Base-by-base conservation (phyloP, 2,113 vertebrate species). In the Mungos mungo region DNA sequence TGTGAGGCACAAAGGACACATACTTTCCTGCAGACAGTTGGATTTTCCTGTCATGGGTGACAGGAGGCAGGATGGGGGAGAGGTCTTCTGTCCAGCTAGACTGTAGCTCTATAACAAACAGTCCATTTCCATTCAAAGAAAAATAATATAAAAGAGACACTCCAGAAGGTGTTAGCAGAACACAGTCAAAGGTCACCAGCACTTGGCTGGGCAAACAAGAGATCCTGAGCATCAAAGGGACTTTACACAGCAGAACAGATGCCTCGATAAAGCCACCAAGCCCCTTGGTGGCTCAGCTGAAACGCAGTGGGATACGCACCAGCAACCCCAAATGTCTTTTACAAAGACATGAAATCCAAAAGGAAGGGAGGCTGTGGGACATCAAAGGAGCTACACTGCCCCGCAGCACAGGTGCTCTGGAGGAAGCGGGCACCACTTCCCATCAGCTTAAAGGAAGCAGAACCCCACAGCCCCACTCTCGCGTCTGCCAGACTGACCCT, bases 401-500 rank as follows among this genome's bases (percentile, higher is more conserved):
- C n/a, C 19, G 7, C 3, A 45, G 41, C n/a, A 88, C n/a, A 88
- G 5, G 45, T 31, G 38, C 71, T 95, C 45, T 12, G 82, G 88
- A 95, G 84, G 79, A 90, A 92, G 12, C 13, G 47, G 0, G 19
- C 1, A 0, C 25, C 8, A 45, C 23, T 45, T 54, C 72, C 38
- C 10, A 1, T 33, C 60, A 15, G 5, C 25, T 41, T 66, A 88
- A 94, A 33, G 79, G 79, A 72, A 96, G 50, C 71, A 91, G 63
- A 63, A 79, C 29, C 45, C 71, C 31, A 18, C 35, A 50, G 4
- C 21, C 88, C 23, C 88, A 66, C 41, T 10, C 81, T 50, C 63
- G 19, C 45, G 13, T 82, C 10, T 11, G 47, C 50, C 95, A 80
- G 19, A 98, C 99, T 98, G 94, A 99, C 99, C 99, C 87, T 99